Base-by-base conservation (phyloP, 2,797 vertebrate genomes). In the Okamejei kenojei region DNA sequence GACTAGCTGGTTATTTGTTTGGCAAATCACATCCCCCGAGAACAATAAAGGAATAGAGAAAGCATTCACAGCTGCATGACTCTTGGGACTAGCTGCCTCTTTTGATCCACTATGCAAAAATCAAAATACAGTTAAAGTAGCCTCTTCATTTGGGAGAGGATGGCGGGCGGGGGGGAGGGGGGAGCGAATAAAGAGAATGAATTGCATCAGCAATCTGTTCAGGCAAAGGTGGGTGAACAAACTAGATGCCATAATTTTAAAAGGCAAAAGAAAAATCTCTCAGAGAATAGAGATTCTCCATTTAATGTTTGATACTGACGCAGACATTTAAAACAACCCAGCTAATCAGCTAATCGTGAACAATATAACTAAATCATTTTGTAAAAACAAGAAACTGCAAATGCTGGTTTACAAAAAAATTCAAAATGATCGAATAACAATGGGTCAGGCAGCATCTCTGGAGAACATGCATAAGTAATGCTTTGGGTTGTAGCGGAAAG, bases 101-200 rank as follows among this genome's bases (percentile, higher is more conserved):
- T 92, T 92, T 92, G 73, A 92, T 76, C 90, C 90, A 92, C 90
- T 58, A 38, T 29, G 45, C 35, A 92, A 92, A 74, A 23, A 76
- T 74, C 71, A 71, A 54, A 23, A 76, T 71, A 68, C 29, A 81
- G 80, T 58, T 58, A 76, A 76, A 74, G 21, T 19, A 13, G 13
- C 61, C 38, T 92, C 90, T 38, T 92, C 71, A 92, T 38, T 74
- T 38, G 74, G 38, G 38, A 38, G 38, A 38, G 38, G n/a, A n/a
- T 38, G 38, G n/a, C n/a, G 38, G 38, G 38, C 38, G 38, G 38
- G 38, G 38, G 38, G n/a, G 23, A 29, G 21, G 74, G 71, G 54
- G 71, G 54, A 23, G 38, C 2, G 2, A 3, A 29, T 45, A 92
- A 92, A 63, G 32, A 71, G 23, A 38, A 90, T 54, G 23, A 84